phyloP scores from a whole-genome alignment of 2,113 vertebrate genomes.

The Edolisoma coerulescens region DNA sequence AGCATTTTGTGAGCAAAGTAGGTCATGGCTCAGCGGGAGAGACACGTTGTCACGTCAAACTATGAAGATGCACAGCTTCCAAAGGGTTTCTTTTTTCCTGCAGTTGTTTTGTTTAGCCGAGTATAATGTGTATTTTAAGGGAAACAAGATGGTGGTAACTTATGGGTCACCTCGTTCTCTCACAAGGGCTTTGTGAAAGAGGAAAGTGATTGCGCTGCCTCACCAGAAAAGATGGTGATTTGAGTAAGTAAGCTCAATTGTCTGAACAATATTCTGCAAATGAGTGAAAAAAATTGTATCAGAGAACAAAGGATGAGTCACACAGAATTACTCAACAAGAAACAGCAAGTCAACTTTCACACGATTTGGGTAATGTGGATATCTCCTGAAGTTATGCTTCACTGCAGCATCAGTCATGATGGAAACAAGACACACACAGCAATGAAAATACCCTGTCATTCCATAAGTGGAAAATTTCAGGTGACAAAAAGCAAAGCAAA shows the following conservation, averaged over 20 bases:
- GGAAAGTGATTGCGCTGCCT: background rate
- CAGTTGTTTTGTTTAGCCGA: background rate
- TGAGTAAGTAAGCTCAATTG: background rate
- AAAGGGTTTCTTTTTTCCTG: background rate
- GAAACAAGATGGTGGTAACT: background rate
- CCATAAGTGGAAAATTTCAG: background rate
- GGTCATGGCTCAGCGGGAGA: conserved; percentile 13
- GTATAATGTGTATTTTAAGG: background rate
- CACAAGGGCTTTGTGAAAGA: background rate
- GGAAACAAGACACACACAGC: background rate
- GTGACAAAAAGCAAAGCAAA: background rate
- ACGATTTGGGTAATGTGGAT: background rate
- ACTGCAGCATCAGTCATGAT: background rate
- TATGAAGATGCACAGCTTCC: background rate
- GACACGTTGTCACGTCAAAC: background rate
- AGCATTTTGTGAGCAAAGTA: conserved; percentile 10
- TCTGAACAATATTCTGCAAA: conserved; percentile 25
- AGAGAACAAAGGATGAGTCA: conserved; percentile 37
- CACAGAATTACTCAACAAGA: background rate
- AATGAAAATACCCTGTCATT: background rate
- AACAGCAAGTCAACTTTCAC: background rate
- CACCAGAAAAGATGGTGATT: background rate
- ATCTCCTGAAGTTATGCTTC: background rate
- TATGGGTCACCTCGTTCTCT: background rate
- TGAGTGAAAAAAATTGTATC: background rate